phyloP scores from a whole-genome alignment of 2,888 invertebrate species.

The Plagiodera versicolora region DNA sequence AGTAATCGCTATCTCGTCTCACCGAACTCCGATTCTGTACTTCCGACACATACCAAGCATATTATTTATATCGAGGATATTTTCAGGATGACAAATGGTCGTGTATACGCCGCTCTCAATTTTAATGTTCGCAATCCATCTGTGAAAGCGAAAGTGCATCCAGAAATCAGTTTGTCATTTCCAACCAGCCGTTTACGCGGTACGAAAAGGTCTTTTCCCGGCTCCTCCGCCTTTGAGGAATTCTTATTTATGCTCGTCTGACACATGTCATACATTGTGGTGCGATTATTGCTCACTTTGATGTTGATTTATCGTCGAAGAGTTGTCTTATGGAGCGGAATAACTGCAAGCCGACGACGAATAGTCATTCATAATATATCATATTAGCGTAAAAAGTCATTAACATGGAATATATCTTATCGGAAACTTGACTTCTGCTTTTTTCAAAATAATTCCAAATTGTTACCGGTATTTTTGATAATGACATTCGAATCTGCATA shows the following conservation, averaged over 20 bases:
- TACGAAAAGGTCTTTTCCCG: conserved; percentile 14
- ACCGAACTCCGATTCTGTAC: background rate
- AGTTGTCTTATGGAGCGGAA: conserved; percentile 6
- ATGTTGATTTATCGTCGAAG: conserved; percentile 22
- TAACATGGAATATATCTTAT: too few relatives aligned
- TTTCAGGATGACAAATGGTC: conserved; percentile 47
- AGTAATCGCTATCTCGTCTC: too few relatives aligned
- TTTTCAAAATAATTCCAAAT: too few relatives aligned
- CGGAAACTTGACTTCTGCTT: too few relatives aligned
- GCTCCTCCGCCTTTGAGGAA: conserved; percentile 5
- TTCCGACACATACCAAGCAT: conserved; percentile 12
- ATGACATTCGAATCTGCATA: too few relatives aligned
- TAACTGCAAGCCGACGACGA: background rate
- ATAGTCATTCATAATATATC: background rate
- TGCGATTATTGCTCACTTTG: conserved; percentile 24
- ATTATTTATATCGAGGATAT: conserved; percentile 44
- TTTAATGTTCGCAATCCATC: conserved; percentile 43
- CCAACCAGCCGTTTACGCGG: conserved; percentile 30
- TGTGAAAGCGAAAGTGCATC: conserved; percentile 41
- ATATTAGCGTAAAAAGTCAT: too few relatives aligned
- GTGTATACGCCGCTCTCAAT: conserved; percentile 39
- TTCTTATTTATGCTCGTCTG: conserved; percentile 20
- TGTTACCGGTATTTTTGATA: too few relatives aligned
- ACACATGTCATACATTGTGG: conserved; percentile 20
- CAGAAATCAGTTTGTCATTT: conserved; percentile 34